These are phyloP conservation scores for Stichodactyla helianthus DNA, from an alignment of 64 coral and sea anemone species.

Conservation along the genomic window DNA sequence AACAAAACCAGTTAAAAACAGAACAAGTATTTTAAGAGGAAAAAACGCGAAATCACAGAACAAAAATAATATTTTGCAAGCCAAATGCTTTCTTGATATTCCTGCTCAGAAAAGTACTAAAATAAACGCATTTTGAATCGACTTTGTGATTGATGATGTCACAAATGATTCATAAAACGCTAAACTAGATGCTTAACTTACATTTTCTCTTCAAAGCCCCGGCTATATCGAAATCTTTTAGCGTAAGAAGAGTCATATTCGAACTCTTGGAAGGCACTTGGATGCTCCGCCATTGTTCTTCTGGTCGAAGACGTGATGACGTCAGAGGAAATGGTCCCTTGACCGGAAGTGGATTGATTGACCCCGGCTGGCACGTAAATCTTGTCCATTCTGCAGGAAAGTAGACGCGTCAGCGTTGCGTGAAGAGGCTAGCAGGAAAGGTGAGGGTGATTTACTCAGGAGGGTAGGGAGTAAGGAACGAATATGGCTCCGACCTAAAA, in stretches of 20 bases:
- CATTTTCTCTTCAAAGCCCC: slow-evolving; percentile 31
- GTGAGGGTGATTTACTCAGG: too few species aligned
- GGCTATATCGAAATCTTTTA: slow-evolving; percentile 37
- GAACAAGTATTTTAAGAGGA: background rate
- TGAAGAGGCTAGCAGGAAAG: too few species aligned
- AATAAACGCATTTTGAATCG: background rate
- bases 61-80: background rate
- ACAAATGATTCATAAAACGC: background rate
- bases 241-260: slow-evolving; percentile 27
- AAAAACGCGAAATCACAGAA: background rate
- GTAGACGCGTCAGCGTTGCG: too few species aligned
- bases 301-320: background rate
- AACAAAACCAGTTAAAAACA: background rate
- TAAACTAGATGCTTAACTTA: slow-evolving; percentile 10
- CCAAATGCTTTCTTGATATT: background rate
- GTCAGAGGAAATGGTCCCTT: background rate
- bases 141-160: background rate
- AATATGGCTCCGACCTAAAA: too few species aligned
- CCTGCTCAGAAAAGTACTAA: background rate
- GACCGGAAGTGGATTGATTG: slow-evolving; percentile 5
- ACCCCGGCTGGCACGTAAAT: background rate
- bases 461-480: too few species aligned
- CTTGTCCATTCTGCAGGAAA: too few species aligned
- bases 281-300: slow-evolving; percentile 51
- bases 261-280: slow-evolving; percentile 11